Percentiles rank a stretch among this genome's conserved stretches.
Conservation (phyloP, 2,797 vertebrate species). For the Rhynchotus rufescens region DNA sequence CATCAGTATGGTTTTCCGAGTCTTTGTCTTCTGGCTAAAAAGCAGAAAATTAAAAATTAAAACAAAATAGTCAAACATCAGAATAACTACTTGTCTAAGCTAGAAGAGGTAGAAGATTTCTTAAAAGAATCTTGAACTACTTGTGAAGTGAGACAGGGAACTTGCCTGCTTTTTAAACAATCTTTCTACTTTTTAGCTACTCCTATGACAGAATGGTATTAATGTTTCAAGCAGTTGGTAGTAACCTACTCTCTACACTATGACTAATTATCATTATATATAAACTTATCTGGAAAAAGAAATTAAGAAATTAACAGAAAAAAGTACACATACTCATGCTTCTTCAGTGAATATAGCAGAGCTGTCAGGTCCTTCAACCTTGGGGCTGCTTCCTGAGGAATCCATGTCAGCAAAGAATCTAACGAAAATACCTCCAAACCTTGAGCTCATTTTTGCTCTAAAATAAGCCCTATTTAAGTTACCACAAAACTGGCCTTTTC, state of each 20-base stretch:
- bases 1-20: constrained; percentile 57
- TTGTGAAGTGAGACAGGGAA: neutral
- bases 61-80: neutral
- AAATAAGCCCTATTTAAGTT: neutral
- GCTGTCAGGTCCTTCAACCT: neutral
- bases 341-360: neutral
- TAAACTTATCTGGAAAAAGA: neutral
- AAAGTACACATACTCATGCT: neutral
- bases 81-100: neutral
- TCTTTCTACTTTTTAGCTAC: neutral
- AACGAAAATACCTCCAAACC: neutral
- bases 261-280: neutral
- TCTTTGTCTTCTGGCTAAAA: constrained; percentile 81
- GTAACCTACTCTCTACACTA: neutral
- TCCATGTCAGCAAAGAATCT: neutral
- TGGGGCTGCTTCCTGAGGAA: neutral
- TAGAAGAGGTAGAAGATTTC: neutral
- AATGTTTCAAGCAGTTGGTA: neutral
- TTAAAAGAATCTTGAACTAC: neutral
- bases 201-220: neutral
- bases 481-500: neutral
- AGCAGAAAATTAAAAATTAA: constrained; percentile 52
- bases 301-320: neutral
- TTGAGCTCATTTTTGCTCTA: neutral
- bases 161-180: neutral